Evolutionary conservation across 2,113 vertebrate species (phyloP).

Genomic region (Rhinichthys klamathensis): DNA sequence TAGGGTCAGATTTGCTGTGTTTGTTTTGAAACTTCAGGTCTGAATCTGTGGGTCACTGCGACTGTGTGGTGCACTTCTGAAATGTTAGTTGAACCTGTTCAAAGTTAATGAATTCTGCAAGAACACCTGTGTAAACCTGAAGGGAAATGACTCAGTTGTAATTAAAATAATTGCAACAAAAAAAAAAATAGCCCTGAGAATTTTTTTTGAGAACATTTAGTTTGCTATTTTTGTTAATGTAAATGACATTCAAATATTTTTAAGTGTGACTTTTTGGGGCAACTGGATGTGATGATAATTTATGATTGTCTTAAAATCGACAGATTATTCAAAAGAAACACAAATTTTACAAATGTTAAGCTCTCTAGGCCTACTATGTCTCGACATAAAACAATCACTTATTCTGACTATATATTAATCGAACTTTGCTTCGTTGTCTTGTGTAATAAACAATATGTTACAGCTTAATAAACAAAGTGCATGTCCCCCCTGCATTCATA

Average conservation of each 20-base stretch:
- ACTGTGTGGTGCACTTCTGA: background rate
- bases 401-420: background rate
- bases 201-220: background rate
- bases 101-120: background rate
- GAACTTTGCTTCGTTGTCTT: background rate
- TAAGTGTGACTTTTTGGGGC: background rate
- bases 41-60: slow-evolving; percentile 5
- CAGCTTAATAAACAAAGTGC: background rate
- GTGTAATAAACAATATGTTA: too few relatives aligned
- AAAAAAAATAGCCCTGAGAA: background rate
- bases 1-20: background rate
- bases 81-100: background rate
- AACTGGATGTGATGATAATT: background rate
- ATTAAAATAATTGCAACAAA: background rate
- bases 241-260: background rate
- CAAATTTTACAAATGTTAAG: background rate
- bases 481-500: background rate
- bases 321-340: background rate
- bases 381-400: background rate
- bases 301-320: too few relatives aligned
- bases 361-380: background rate
- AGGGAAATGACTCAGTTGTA: background rate
- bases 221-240: background rate
- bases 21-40: slow-evolving; percentile 50
- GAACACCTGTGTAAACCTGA: background rate